Percentiles rank a stretch among this genome's conserved stretches.
Conservation (phyloP, 2,888 invertebrate species). For the Heliconius hortense region DNA sequence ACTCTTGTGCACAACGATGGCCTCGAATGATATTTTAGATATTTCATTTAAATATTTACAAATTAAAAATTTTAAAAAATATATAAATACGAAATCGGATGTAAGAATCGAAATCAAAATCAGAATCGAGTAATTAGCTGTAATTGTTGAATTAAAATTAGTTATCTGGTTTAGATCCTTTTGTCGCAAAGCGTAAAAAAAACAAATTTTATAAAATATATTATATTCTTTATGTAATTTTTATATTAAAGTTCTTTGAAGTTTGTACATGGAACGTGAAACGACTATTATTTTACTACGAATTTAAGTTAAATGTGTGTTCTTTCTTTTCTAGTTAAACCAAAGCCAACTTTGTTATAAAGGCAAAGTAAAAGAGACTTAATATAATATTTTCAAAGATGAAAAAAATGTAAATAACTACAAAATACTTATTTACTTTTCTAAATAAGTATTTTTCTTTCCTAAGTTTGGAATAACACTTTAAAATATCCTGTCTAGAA, state of each 20-base stretch:
- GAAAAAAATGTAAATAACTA: background rate
- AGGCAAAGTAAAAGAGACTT: constrained; percentile 10
- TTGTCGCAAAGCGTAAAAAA: background rate
- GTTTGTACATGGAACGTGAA: constrained; percentile 24
- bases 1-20: too few species aligned
- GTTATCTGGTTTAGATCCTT: background rate
- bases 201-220: background rate
- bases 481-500: background rate
- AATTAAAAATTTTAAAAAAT: too few species aligned
- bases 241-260: constrained; percentile 23
- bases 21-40: background rate
- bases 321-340: constrained; percentile 34
- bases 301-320: constrained; percentile 30
- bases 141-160: background rate
- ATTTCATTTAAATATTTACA: background rate
- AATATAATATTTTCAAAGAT: constrained; percentile 8
- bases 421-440: too few species aligned
- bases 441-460: too few species aligned
- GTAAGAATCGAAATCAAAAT: background rate
- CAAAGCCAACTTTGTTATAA: constrained; percentile 22
- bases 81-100: too few species aligned
- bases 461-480: too few species aligned
- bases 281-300: constrained; percentile 28
- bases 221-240: constrained; percentile 13
- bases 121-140: background rate